Evolutionary conservation across 2,888 invertebrate genomes (phyloP).

Genomic region (Nymphalis polychloros): DNA sequence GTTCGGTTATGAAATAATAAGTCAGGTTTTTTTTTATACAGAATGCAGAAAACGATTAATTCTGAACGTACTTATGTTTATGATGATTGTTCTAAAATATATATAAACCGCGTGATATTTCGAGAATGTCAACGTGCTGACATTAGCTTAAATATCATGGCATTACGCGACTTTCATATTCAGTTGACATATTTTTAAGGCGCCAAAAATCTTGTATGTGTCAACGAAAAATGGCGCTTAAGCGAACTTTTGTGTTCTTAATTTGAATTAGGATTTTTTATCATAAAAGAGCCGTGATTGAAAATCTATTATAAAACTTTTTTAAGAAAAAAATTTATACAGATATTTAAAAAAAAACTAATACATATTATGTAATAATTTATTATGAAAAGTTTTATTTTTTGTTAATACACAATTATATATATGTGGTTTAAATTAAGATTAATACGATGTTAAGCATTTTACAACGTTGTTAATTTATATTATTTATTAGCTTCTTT

Average conservation of each 20-base stretch:
- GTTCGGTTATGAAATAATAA: not conserved
- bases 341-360: too few relatives aligned
- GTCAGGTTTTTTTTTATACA: not conserved
- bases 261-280: not conserved
- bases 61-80: not conserved
- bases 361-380: too few relatives aligned
- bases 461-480: too few relatives aligned
- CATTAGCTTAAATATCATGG: conserved; percentile 40
- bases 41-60: not conserved
- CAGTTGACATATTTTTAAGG: conserved; percentile 28
- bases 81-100: not conserved
- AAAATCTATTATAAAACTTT: too few relatives aligned
- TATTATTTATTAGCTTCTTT: too few relatives aligned
- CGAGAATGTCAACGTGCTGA: conserved; percentile 38
- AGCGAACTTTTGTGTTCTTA: not conserved
- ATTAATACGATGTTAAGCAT: too few relatives aligned
- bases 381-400: too few relatives aligned
- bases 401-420: too few relatives aligned
- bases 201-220: not conserved
- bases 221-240: not conserved
- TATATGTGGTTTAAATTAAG: too few relatives aligned
- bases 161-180: conserved; percentile 31
- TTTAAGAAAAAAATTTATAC: too few relatives aligned
- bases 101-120: conserved; percentile 21
- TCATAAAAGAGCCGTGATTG: too few relatives aligned